Conservation (phyloP, 2,797 vertebrate species). For the Tolypeutes matacus region DNA sequence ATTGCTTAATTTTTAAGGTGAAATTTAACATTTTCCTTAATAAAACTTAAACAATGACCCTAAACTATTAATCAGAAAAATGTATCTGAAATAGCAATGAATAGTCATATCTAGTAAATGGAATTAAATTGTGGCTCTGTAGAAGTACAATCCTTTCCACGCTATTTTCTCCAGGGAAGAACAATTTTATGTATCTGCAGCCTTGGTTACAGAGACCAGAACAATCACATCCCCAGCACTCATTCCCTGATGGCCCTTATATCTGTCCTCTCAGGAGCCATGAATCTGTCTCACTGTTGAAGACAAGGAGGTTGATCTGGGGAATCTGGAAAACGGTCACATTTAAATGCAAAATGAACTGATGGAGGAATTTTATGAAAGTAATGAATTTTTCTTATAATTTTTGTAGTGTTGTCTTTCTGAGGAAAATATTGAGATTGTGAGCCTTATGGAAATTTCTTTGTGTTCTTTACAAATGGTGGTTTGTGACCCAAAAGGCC, state of each 20-base stretch:
- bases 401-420: constrained; percentile 37
- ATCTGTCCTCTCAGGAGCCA: not conserved
- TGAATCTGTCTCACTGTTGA: not conserved
- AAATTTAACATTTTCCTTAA: constrained; percentile 30
- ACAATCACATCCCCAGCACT: fast-evolving
- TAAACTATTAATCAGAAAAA: not conserved
- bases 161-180: not conserved
- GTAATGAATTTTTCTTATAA: not conserved
- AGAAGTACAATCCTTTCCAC: not conserved
- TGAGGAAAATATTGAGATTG: constrained; percentile 41
- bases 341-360: not conserved
- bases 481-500: not conserved
- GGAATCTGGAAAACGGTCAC: not conserved
- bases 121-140: not conserved
- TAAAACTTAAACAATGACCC: not conserved
- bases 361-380: not conserved
- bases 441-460: constrained; percentile 39
- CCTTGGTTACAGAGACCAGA: not conserved
- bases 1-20: not conserved
- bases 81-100: not conserved
- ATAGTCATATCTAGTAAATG: not conserved
- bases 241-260: not conserved
- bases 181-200: too few species aligned
- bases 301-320: not conserved
- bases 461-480: not conserved